phyloP scores from a whole-genome alignment of 2,113 vertebrate genomes.

The Talpa occidentalis region DNA sequence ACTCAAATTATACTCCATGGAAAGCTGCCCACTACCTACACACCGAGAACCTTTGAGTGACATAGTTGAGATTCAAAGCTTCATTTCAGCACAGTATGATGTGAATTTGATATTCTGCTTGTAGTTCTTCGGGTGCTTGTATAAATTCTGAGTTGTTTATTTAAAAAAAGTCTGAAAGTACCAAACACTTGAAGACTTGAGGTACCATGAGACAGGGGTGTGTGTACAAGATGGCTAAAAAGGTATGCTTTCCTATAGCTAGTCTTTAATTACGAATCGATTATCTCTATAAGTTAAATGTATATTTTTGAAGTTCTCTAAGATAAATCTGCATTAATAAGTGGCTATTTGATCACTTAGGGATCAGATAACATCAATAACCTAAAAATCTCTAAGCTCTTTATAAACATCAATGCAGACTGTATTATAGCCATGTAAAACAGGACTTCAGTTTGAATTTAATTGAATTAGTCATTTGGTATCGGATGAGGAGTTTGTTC shows the following conservation, averaged over 20 bases:
- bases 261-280: slow-evolving; percentile 55
- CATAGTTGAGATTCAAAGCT: background rate
- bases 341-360: slow-evolving; percentile 62
- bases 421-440: slow-evolving; percentile 61
- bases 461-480: slow-evolving; percentile 74
- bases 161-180: slow-evolving; percentile 8
- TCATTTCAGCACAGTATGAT: background rate
- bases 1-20: background rate
- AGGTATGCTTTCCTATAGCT: slow-evolving; percentile 41
- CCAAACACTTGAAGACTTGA: slow-evolving; percentile 46
- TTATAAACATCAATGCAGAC: slow-evolving; percentile 69
- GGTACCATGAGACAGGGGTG: background rate
- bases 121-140: background rate
- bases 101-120: background rate
- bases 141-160: slow-evolving; percentile 43
- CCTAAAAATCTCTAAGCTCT: slow-evolving; percentile 55
- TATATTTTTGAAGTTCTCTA: slow-evolving; percentile 72
- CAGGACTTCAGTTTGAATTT: slow-evolving; percentile 35
- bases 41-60: background rate
- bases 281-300: slow-evolving; percentile 56
- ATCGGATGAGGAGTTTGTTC: slow-evolving; percentile 48
- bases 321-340: slow-evolving; percentile 69
- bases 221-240: slow-evolving; percentile 27
- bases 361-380: slow-evolving; percentile 76
- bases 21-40: background rate